Base-by-base conservation (phyloP, 1,140 invertebrate genomes). In the Brachionus paranguensis region DNA sequence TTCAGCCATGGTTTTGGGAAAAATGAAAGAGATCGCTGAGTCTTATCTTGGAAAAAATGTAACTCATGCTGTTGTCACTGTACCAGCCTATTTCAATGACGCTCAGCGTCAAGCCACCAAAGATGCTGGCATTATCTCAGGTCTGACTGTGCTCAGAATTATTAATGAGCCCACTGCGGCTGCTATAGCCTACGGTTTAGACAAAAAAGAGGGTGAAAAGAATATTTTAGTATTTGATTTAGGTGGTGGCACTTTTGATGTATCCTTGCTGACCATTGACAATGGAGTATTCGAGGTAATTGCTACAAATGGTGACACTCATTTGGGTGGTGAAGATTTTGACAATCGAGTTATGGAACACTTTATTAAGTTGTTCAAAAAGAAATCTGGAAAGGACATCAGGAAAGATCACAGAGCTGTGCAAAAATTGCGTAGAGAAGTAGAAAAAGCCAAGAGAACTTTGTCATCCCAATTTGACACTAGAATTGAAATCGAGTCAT, bases 221-320 rank as follows among this genome's bases (percentile, higher is more conserved):
- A 99, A 99, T 87, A 96, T 99, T 53, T 91, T 99, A 43, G 97
- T 99, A 1, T 99, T 99, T 89, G 98, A 99, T 92, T 92, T 99
- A 88, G 98, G 97, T 88, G 98, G 98, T 91, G 98, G 98, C 91
- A 99, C 98, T 86, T 99, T 99, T 88, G 98, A 99, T 91, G 98
- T 99, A 0, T 99, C 97, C 83, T 92, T 99, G 14, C 91, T 99
- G 24, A 99, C 97, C 84, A 99, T 99, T 87, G 98, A 99, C 88
- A 98, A 99, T 87, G 98, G 98, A 85, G 96, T 94, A 2, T 94
- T 94, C 89, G 93, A 94, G 88, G 92, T 92, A 4, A 94, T 99
- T 17, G 94, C 98, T 3, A 99, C 98, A 70, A 99, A 98, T 89
- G 98, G 98, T 87, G 96, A 99, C 88, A 98, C 96, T 88, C 96